These are phyloP conservation scores for Leptopilina myrica DNA, from an alignment of 2,888 invertebrate species.

Conservation along the genomic window DNA sequence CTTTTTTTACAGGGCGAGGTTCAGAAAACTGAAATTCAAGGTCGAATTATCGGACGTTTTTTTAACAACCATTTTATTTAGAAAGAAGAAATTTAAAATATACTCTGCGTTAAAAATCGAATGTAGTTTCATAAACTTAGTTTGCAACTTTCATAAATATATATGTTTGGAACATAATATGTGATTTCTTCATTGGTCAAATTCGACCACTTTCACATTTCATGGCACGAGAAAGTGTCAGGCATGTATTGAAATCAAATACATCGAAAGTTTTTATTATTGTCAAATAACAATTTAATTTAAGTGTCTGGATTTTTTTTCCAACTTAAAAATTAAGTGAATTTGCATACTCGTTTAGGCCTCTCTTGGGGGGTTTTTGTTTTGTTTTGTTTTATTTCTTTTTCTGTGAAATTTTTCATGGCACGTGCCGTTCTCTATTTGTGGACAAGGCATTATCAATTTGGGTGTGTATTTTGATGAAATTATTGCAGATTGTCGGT, in stretches of 20 bases:
- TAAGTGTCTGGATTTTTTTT: too few relatives aligned
- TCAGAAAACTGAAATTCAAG: too few relatives aligned
- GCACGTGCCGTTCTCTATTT: not conserved
- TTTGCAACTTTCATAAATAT: constrained; percentile 36
- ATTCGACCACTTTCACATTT: constrained; percentile 11
- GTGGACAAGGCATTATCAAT: not conserved
- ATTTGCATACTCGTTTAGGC: too few relatives aligned
- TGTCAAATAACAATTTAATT: not conserved
- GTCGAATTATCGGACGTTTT: too few relatives aligned
- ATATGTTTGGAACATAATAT: constrained; percentile 13
- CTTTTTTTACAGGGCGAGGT: not conserved
- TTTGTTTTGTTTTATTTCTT: not conserved
- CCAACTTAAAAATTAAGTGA: too few relatives aligned
- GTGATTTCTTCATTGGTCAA: constrained; percentile 21
- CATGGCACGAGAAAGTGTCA: not conserved
- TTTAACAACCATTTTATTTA: too few relatives aligned
- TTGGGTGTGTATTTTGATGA: constrained; percentile 18
- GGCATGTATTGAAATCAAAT: not conserved
- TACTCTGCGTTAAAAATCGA: constrained; percentile 39
- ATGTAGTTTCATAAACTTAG: constrained; percentile 23
- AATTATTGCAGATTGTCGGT: constrained; percentile 16
- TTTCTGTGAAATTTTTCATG: not conserved
- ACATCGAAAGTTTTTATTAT: constrained; percentile 25
- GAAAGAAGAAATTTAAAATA: not conserved
- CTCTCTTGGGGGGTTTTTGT: too few relatives aligned